phyloP scores from a whole-genome alignment of 1,140 invertebrate species.

The Doryteuthis pealeii region DNA sequence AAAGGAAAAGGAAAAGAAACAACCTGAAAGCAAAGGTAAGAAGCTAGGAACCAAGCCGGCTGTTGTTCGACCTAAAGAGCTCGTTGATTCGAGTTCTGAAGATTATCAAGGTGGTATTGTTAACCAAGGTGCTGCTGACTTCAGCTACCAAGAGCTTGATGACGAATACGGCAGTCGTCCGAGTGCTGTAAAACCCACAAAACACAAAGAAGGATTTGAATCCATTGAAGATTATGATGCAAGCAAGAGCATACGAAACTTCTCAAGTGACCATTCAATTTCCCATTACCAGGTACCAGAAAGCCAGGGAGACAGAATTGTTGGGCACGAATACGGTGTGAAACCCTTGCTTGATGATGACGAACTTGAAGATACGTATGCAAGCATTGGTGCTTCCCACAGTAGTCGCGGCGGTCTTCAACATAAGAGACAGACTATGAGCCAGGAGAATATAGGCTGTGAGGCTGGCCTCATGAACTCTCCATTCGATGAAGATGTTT shows the following conservation, averaged over 20 bases:
- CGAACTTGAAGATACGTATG: slow-evolving; percentile 69
- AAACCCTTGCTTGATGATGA: slow-evolving; percentile 77
- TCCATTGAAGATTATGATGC: slow-evolving; percentile 3
- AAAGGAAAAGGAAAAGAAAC: slow-evolving; percentile 23
- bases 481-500: slow-evolving; percentile 42
- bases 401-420: neutral
- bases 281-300: neutral
- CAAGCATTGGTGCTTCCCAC: neutral
- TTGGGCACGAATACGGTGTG: slow-evolving; percentile 79
- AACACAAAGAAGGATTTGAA: slow-evolving; percentile 12
- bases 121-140: slow-evolving; percentile 35
- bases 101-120: slow-evolving; percentile 35
- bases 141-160: slow-evolving; percentile 56
- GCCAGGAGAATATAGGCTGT: neutral
- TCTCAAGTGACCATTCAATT: neutral
- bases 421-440: neutral
- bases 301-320: slow-evolving; percentile 61
- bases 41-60: slow-evolving; percentile 41
- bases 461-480: slow-evolving; percentile 1
- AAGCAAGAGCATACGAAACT: neutral
- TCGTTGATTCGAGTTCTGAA: slow-evolving; percentile 48
- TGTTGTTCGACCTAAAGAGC: slow-evolving; percentile 49
- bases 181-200: slow-evolving; percentile 22
- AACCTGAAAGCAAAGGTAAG: slow-evolving; percentile 58
- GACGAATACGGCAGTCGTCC: slow-evolving; percentile 56